A percentile compares a stretch with the other conserved stretches of the same genome.
phyloP scores from a whole-genome alignment of 2,113 vertebrate genomes.

The Crotophaga sulcirostris region DNA sequence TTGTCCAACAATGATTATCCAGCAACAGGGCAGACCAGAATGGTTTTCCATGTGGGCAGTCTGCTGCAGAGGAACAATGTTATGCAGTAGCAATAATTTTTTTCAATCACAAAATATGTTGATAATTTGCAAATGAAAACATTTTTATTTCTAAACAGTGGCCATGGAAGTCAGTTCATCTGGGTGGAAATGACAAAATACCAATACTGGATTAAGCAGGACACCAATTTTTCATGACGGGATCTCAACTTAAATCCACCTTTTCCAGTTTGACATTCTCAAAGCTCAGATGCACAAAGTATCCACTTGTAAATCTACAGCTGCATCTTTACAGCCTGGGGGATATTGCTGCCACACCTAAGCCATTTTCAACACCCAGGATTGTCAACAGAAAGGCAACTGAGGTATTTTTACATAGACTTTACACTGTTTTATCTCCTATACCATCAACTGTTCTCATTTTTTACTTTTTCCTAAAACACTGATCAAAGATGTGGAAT shows the following conservation, averaged over 20 bases:
- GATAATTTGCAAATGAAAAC: neutral
- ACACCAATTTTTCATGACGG: fast-evolving
- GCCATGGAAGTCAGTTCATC: neutral
- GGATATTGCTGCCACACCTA: neutral
- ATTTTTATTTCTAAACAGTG: neutral
- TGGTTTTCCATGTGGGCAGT: neutral
- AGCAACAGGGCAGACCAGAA: neutral
- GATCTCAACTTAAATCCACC: neutral
- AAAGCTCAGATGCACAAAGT: conserved; percentile 56
- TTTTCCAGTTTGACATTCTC: neutral
- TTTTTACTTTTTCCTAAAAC: neutral
- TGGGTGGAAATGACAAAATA: neutral
- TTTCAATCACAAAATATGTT: neutral
- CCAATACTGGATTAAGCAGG: neutral
- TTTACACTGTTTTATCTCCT: neutral
- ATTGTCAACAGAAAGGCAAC: neutral
- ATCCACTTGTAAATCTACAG: neutral
- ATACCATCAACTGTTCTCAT: neutral
- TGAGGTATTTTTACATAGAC: neutral
- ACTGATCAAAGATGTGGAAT: neutral
- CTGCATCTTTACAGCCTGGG: neutral
- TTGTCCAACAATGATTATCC: neutral
- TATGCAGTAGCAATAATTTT: neutral
- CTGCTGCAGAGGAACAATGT: neutral
- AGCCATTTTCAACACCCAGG: neutral